Percentiles rank a stretch among this genome's conserved stretches.
phyloP scores from a whole-genome alignment of 1,140 invertebrate genomes.

The Contarinia nasturtii region DNA sequence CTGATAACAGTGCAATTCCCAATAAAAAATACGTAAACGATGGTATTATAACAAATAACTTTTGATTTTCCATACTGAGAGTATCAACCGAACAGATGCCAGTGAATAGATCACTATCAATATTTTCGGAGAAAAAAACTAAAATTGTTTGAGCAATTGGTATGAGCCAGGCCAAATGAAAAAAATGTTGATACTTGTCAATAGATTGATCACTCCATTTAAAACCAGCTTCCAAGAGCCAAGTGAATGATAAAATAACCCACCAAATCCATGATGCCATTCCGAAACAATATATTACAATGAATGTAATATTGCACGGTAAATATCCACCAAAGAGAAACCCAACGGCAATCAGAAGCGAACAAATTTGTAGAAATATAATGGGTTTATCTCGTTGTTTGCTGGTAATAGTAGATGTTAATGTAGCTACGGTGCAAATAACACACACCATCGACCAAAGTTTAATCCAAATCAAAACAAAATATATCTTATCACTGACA shows the following conservation, averaged over 20 bases:
- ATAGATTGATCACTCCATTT: conserved; percentile 96
- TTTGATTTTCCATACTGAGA: conserved; percentile 57
- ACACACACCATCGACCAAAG: conserved; percentile 85
- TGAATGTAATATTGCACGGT: conserved; percentile 67
- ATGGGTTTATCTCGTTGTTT: too few relatives aligned
- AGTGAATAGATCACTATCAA: conserved; percentile 84
- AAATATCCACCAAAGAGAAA: conserved; percentile 48
- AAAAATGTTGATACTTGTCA: conserved; percentile 81
- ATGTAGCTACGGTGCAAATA: conserved; percentile 70
- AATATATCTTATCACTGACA: conserved; percentile 37
- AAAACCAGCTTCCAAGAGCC: conserved; percentile 83
- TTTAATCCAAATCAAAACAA: too few relatives aligned
- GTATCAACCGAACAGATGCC: conserved; percentile 90
- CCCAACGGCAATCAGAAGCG: conserved; percentile 61
- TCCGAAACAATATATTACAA: conserved; percentile 82
- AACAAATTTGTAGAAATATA: too few relatives aligned
- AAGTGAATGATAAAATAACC: conserved; percentile 85
- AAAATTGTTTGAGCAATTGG: conserved; percentile 70
- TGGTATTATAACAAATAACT: conserved; percentile 76
- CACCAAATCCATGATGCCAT: conserved; percentile 91
- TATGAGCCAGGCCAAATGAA: conserved; percentile 80
- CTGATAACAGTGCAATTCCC: conserved; percentile 76
- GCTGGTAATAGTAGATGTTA: conserved; percentile 73
- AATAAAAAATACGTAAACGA: conserved; percentile 78
- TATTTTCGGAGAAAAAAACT: conserved; percentile 57